These are phyloP conservation scores for Cosmopolites sordidus DNA, from an alignment of 2,888 invertebrate genomes.

Conservation along the genomic window DNA sequence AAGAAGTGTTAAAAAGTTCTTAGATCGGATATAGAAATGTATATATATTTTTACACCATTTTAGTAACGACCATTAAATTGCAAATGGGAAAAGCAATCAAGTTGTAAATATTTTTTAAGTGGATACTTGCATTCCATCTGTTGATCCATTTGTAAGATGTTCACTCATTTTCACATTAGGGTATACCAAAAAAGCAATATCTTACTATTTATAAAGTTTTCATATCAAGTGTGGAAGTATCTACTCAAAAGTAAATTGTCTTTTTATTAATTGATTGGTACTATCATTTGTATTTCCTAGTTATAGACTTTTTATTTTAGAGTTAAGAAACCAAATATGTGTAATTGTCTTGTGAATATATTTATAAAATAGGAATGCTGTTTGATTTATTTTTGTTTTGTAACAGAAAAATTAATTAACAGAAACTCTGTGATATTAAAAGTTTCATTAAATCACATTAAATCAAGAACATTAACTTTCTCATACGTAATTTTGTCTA, in stretches of 20 bases:
- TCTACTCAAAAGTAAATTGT: constrained; percentile 36
- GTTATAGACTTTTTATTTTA: constrained; percentile 47
- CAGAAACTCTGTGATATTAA: too few relatives aligned
- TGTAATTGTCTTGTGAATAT: constrained; percentile 51
- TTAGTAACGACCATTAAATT: constrained; percentile 30
- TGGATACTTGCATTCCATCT: constrained; percentile 35
- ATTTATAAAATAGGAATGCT: constrained; percentile 39
- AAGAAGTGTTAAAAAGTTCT: constrained; percentile 8
- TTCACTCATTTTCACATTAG: constrained; percentile 28
- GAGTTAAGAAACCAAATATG: constrained; percentile 45
- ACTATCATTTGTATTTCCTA: constrained; percentile 42
- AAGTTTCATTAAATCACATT: too few relatives aligned
- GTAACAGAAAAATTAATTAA: too few relatives aligned
- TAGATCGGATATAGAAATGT: constrained; percentile 34
- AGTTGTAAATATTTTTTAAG: constrained; percentile 38
- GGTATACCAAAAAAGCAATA: constrained; percentile 31
- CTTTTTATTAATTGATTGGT: constrained; percentile 33
- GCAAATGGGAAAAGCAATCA: constrained; percentile 40
- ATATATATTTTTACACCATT: constrained; percentile 36
- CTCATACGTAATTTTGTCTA: too few relatives aligned
- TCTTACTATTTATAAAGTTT: constrained; percentile 28
- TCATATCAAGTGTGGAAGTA: constrained; percentile 40
- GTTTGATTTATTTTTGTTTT: constrained; percentile 18
- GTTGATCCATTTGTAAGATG: constrained; percentile 33
- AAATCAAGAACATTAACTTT: too few relatives aligned